These are phyloP conservation scores for Drosophila rhopaloa DNA, from an alignment of 1,140 invertebrate genomes.

Conservation along the genomic window DNA sequence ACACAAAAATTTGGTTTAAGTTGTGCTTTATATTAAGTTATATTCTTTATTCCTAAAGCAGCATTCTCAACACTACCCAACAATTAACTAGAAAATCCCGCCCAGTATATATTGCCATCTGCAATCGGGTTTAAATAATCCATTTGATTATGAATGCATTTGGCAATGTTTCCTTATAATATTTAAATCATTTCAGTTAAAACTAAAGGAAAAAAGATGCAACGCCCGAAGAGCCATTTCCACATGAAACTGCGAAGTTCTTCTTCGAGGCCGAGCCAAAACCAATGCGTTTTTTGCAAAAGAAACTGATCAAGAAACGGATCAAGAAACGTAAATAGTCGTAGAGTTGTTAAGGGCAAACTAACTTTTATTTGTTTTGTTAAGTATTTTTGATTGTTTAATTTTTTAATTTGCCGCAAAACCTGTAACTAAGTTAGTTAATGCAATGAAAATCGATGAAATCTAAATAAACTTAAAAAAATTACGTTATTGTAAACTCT, in stretches of 20 bases:
- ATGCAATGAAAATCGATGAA: slow-evolving; percentile 16
- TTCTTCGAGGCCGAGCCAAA: neutral
- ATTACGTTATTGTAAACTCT: neutral
- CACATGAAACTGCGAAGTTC: slow-evolving; percentile 12
- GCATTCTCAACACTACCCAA: neutral
- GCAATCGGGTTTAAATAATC: neutral
- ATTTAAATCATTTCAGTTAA: slow-evolving; percentile 18
- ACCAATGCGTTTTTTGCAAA: neutral
- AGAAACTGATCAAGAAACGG: neutral
- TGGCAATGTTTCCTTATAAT: slow-evolving; percentile 6
- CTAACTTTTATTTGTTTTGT: slow-evolving; percentile 36
- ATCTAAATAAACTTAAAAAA: slow-evolving; percentile 31
- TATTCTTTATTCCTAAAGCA: slow-evolving; percentile 2
- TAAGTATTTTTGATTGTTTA: slow-evolving; percentile 42
- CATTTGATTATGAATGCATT: neutral
- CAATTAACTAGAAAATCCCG: neutral
- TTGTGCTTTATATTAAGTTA: slow-evolving; percentile 68
- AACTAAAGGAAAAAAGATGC: neutral
- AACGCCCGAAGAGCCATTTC: slow-evolving; percentile 1
- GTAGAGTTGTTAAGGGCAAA: slow-evolving; percentile 14
- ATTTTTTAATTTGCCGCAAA: slow-evolving; percentile 13
- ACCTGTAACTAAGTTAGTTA: slow-evolving; percentile 11
- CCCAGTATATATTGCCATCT: slow-evolving; percentile 7
- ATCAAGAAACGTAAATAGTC: slow-evolving; percentile 13
- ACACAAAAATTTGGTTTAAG: slow-evolving; percentile 47